Base-by-base conservation (phyloP, 2,113 vertebrate genomes). In the Psettodes erumei region DNA sequence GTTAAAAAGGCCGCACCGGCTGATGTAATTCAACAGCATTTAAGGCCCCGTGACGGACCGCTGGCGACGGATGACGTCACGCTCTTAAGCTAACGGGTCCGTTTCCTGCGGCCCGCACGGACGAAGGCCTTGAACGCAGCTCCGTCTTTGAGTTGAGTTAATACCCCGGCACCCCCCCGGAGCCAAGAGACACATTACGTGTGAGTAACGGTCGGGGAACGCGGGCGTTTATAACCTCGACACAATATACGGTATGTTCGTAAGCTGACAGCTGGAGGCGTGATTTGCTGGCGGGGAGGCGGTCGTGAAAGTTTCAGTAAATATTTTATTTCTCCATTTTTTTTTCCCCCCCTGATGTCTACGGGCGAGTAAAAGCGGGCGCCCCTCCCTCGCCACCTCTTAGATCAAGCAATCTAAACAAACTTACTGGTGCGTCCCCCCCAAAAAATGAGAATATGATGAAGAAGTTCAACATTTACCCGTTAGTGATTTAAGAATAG, bases 321-420 rank as follows among this genome's bases (percentile, higher is more conserved):
- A 82, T 72, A 60, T 69, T 82, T 54, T 21, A 62, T 78, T 69
- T 83, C 48, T n/a, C n/a, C n/a, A n/a, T n/a, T n/a, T n/a, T n/a
- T n/a, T n/a, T n/a, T n/a, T n/a, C n/a, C n/a, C n/a, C n/a, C 12
- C 64, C 53, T 50, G n/a, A 70, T 70, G 64, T 72, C 58, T n/a
- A n/a, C n/a, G n/a, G n/a, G n/a, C n/a, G n/a, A n/a, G n/a, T n/a
- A n/a, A n/a, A n/a, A n/a, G n/a, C n/a, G n/a, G n/a, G n/a, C n/a
- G n/a, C n/a, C n/a, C n/a, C n/a, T n/a, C n/a, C n/a, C n/a, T n/a
- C n/a, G n/a, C n/a, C n/a, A n/a, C n/a, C n/a, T n/a, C n/a, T n/a
- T n/a, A n/a, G n/a, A n/a, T n/a, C n/a, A n/a, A n/a, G n/a, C n/a
- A n/a, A n/a, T n/a, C n/a, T n/a, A n/a, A n/a, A n/a, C n/a, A n/a